phyloP scores from a whole-genome alignment of 1,140 invertebrate genomes.

The Ostrea edulis region DNA sequence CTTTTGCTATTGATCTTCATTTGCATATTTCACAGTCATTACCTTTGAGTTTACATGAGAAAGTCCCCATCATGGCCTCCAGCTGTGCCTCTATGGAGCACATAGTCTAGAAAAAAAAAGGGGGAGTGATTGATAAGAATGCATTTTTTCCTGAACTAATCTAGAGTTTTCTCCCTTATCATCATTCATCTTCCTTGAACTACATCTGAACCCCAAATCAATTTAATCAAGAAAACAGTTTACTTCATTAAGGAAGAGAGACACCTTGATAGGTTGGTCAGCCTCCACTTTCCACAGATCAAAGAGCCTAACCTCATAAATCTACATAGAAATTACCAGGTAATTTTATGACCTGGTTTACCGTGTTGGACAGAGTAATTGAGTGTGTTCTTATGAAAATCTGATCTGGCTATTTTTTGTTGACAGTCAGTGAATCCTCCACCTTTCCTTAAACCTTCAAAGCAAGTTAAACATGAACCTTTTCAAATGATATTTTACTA shows the following conservation, averaged over 20 bases:
- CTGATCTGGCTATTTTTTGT: background rate
- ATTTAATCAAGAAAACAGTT: background rate
- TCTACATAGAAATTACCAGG: background rate
- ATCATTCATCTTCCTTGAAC: background rate
- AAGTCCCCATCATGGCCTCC: conserved; percentile 82
- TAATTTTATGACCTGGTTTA: background rate
- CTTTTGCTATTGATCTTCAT: background rate
- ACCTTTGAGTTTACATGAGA: conserved; percentile 83
- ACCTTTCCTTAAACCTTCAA: background rate
- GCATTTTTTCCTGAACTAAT: background rate
- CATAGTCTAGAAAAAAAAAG: conserved; percentile 77
- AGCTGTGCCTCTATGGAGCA: conserved; percentile 82
- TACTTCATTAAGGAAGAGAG: background rate
- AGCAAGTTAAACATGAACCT: no score
- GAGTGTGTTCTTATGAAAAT: background rate
- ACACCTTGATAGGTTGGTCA: background rate
- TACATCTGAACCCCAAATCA: background rate
- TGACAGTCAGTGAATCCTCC: background rate
- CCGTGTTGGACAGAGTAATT: background rate
- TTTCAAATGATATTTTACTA: no score
- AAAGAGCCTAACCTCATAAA: background rate
- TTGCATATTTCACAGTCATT: background rate
- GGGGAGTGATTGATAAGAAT: background rate
- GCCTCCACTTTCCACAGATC: background rate
- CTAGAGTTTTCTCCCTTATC: background rate